Conservation (phyloP, 1,140 invertebrate genomes). For the Drosophila kepulauana region DNA sequence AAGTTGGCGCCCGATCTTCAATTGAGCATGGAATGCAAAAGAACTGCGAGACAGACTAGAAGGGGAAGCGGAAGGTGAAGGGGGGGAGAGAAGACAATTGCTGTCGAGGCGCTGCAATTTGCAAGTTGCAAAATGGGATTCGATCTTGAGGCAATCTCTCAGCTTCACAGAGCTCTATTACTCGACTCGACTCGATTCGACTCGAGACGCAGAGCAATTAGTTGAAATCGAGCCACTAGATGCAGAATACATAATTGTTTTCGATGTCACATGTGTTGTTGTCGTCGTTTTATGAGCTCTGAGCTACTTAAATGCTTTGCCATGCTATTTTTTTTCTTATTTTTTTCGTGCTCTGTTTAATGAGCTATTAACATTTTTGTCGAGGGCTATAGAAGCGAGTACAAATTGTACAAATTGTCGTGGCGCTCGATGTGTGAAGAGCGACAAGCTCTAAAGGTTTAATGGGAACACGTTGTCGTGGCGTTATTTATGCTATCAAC, state of each 20-base stretch:
- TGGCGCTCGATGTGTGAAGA: conserved; percentile 33
- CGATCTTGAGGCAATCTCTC: conserved; percentile 23
- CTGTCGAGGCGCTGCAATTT: conserved; percentile 42
- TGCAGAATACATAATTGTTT: conserved; percentile 27
- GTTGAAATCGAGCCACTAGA: conserved; percentile 59
- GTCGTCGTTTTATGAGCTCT: conserved; percentile 60
- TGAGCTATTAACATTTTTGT: conserved; percentile 68
- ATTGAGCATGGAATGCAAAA: conserved; percentile 49
- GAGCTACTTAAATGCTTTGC: conserved; percentile 58
- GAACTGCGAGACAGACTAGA: conserved; percentile 17
- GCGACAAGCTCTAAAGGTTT: conserved; percentile 24
- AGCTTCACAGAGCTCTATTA: conserved; percentile 21
- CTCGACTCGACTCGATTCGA: background rate
- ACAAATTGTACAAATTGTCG: conserved; percentile 26
- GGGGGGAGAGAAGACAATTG: conserved; percentile 30
- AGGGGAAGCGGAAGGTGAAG: background rate
- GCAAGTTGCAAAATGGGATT: conserved; percentile 33
- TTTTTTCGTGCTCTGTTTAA: conserved; percentile 48
- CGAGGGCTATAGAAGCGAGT: conserved; percentile 4
- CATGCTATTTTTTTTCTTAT: conserved; percentile 40
- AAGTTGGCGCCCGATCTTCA: conserved; percentile 48
- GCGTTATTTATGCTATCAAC: conserved; percentile 1
- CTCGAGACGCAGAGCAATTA: conserved; percentile 58
- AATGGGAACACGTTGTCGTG: conserved; percentile 23
- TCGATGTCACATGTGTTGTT: conserved; percentile 68